Evolutionary conservation across 2,888 invertebrate genomes (phyloP), one percentile per base, ranked within the genome.

Genomic region (Autographa pulchrina): DNA sequence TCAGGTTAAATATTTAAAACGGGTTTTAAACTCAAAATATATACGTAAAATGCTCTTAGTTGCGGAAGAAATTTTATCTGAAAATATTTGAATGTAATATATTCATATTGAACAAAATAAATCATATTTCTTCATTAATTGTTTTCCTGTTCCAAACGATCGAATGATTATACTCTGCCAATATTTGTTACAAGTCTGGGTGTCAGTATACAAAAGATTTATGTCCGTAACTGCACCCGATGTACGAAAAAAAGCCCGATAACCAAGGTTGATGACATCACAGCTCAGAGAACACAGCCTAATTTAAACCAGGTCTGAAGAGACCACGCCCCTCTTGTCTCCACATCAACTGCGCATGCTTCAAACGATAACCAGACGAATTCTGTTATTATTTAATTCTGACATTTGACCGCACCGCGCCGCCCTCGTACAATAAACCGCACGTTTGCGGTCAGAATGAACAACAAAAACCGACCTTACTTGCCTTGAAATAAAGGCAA

Each of bases 331-430:
- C 73, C 60, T 70, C 76, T 71, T 74, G 73, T 83, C 79, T 74
- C 75, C 83, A 78, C 77, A 75, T 84, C 84, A 81, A 63, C 69
- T 74, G 72, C 74, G 72, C 81, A 81, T 78, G 83, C 83, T 75
- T 82, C 78, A 82, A 83, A 81, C 77, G 70, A 82, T 80, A 84
- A 84, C 81, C 82, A 78, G 80, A 84, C 85, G 78, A 83, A 83
- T 52, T 60, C 16, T 85, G 84, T 85, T 48, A n/a, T 83, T 78
- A 78, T 86, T 82, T 68, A 71, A 54, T 74, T 72, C 68, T 74
- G 74, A 74, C 74, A 74, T 71, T 74, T 68, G 70, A 70, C 64
- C 43, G 74, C 68, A 63, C 63, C 60, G 54, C 68, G 70, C 58
- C n/a, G 48, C 48, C 48, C 48, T 48, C 48, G n/a, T 48, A n/a